phyloP scores from a whole-genome alignment of 2,888 invertebrate species.

The Pasiphila rectangulata region DNA sequence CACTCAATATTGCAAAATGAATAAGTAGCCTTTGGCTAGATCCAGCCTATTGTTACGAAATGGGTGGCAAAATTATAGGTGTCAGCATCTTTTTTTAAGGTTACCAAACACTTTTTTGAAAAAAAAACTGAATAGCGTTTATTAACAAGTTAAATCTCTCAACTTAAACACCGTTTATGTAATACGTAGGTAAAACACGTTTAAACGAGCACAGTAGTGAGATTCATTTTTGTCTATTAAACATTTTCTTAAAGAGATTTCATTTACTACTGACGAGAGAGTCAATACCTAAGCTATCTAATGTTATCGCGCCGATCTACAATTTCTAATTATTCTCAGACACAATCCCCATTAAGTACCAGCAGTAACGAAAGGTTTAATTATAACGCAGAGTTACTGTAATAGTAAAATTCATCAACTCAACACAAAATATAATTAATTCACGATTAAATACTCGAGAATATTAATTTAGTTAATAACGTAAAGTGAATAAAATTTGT shows the following conservation, averaged over 20 bases:
- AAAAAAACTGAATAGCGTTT: too few relatives aligned
- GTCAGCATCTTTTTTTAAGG: too few relatives aligned
- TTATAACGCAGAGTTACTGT: slow-evolving; percentile 48
- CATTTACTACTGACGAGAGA: slow-evolving; percentile 17
- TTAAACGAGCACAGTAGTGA: too few relatives aligned
- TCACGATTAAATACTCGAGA: slow-evolving; percentile 35
- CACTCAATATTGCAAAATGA: slow-evolving; percentile 76
- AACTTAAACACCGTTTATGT: too few relatives aligned
- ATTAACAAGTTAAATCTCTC: too few relatives aligned
- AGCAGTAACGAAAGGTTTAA: slow-evolving; percentile 68
- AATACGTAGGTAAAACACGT: too few relatives aligned
- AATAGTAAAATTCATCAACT: slow-evolving; percentile 52
- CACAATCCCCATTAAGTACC: slow-evolving; percentile 60
- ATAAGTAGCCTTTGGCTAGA: slow-evolving; percentile 62
- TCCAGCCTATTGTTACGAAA: slow-evolving; percentile 57
- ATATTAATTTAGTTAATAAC: neutral
- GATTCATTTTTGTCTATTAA: neutral
- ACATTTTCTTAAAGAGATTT: neutral
- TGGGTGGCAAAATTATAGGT: neutral
- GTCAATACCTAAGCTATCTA: slow-evolving; percentile 24
- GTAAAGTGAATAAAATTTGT: neutral
- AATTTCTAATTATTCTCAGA: slow-evolving; percentile 71
- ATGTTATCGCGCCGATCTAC: slow-evolving; percentile 58
- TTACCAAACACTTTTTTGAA: too few relatives aligned
- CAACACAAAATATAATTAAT: slow-evolving; percentile 48